Conservation (phyloP, 1,140 invertebrate species). For the Mercenaria mercenaria region DNA sequence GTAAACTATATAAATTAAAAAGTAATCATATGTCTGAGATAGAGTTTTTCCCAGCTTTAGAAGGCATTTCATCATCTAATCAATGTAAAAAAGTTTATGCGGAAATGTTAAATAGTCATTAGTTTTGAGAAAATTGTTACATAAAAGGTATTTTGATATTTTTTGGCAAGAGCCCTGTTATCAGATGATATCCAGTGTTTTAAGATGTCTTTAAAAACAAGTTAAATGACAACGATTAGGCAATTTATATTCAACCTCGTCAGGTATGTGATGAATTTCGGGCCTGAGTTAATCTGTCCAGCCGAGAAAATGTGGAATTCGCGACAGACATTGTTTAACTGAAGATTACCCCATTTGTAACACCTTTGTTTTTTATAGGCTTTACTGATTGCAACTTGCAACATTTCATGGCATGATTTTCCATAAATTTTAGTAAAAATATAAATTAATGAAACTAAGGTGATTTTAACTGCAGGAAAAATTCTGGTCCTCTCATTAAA, state of each 20-base stretch:
- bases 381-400: background rate
- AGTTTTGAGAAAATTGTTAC: constrained; percentile 3
- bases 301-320: background rate
- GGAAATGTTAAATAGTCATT: background rate
- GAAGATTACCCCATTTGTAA: constrained; percentile 19
- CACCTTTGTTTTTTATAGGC: constrained; percentile 31
- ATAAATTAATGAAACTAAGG: too few species aligned
- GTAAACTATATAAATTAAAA: background rate
- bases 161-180: constrained; percentile 13
- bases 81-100: background rate
- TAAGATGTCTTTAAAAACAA: constrained; percentile 26
- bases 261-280: constrained; percentile 19
- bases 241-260: background rate
- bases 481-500: too few species aligned
- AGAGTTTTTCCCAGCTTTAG: background rate
- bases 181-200: constrained; percentile 20
- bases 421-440: too few species aligned
- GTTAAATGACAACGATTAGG: background rate
- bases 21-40: background rate
- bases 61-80: background rate
- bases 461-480: too few species aligned
- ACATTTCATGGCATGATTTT: background rate
- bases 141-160: constrained; percentile 20
- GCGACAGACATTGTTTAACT: background rate
- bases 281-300: background rate